phyloP scores from a whole-genome alignment of 1,140 invertebrate genomes.

The Psilanteris sp. region DNA sequence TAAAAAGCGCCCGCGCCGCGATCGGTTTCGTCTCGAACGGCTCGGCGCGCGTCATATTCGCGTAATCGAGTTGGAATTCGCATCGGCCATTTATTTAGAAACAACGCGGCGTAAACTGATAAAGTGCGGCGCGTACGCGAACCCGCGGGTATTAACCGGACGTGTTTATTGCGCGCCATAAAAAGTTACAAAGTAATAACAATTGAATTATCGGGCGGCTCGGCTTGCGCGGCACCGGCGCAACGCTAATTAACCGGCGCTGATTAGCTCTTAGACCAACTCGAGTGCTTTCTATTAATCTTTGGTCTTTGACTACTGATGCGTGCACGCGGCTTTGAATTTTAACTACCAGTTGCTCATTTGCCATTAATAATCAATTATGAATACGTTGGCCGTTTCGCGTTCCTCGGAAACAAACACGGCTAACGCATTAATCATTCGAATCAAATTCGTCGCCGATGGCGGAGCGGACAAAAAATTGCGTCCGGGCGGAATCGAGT shows the following conservation, averaged over 20 bases:
- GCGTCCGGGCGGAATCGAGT: too few species aligned
- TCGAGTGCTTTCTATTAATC: constrained; percentile 34
- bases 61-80: constrained; percentile 33
- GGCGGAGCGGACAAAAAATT: constrained; percentile 3
- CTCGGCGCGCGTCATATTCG: constrained; percentile 8
- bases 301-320: constrained; percentile 30
- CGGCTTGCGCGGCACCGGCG: not conserved
- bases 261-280: constrained; percentile 26
- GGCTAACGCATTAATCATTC: constrained; percentile 26
- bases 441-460: constrained; percentile 23
- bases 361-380: constrained; percentile 42
- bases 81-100: constrained; percentile 32
- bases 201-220: constrained; percentile 26
- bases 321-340: constrained; percentile 14
- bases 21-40: constrained; percentile 23
- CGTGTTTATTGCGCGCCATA: constrained; percentile 37
- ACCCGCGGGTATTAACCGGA: constrained; percentile 24
- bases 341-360: constrained; percentile 7
- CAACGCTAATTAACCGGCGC: constrained; percentile 20
- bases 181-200: constrained; percentile 37
- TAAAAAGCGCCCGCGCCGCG: constrained; percentile 1
- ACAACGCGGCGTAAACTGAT: constrained; percentile 33
- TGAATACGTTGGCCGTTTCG: constrained; percentile 23
- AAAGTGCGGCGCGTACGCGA: constrained; percentile 18
- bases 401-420: constrained; percentile 20